Conservation (phyloP, 1,140 invertebrate genomes). For the Rhagoletis zephyria region DNA sequence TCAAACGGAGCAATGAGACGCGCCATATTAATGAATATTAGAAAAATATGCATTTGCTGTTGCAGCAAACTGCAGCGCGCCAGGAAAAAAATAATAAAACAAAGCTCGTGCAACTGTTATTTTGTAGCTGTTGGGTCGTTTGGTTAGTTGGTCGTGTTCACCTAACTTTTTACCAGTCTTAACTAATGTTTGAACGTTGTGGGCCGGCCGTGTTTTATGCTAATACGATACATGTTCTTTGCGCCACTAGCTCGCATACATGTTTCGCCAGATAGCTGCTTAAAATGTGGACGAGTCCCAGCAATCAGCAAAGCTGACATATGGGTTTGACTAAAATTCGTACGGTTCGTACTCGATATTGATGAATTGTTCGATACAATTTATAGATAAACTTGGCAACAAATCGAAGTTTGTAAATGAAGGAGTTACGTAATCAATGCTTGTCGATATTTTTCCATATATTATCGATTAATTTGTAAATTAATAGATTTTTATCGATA, state of each 20-base stretch:
- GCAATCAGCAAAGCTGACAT: too few species aligned
- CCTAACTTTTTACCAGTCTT: background rate
- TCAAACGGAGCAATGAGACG: background rate
- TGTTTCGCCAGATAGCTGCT: too few species aligned
- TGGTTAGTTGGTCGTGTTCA: background rate
- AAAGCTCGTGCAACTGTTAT: background rate
- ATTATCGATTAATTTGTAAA: too few species aligned
- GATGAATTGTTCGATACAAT: too few species aligned
- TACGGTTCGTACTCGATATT: too few species aligned
- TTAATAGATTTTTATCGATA: too few species aligned
- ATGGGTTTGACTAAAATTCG: too few species aligned
- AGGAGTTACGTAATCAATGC: too few species aligned
- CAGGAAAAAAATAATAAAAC: background rate
- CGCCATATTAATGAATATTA: background rate
- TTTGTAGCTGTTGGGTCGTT: background rate
- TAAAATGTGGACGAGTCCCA: too few species aligned
- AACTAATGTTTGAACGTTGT: background rate
- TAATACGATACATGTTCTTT: background rate
- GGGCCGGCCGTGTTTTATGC: background rate
- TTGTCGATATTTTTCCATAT: too few species aligned
- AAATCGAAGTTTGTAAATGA: too few species aligned
- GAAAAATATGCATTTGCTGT: slow-evolving; percentile 5
- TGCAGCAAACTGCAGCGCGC: background rate
- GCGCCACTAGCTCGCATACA: background rate
- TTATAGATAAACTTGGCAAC: too few species aligned